phyloP scores from a whole-genome alignment of 2,888 invertebrate species.

The Ctenicera cuprea region DNA sequence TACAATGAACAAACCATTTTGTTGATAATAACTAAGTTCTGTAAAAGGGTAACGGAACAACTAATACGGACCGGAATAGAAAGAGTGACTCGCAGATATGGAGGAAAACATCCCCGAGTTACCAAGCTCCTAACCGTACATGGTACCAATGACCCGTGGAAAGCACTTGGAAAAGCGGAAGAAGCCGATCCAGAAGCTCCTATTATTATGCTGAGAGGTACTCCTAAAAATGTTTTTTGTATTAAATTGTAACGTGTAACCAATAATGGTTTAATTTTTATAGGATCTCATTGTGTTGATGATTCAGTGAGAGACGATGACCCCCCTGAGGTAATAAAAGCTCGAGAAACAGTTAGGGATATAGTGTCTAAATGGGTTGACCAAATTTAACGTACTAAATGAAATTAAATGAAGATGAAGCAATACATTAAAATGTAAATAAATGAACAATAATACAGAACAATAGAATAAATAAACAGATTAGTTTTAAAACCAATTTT shows the following conservation, averaged over 20 bases:
- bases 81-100: conserved; percentile 73
- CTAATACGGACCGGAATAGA: conserved; percentile 10
- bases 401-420: too few species aligned
- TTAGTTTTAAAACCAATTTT: too few species aligned
- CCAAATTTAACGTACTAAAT: too few species aligned
- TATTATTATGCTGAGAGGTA: conserved; percentile 11
- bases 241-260: too few species aligned
- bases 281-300: conserved; percentile 35
- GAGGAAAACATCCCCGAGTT: conserved; percentile 73
- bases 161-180: conserved; percentile 73
- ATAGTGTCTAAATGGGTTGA: conserved; percentile 36
- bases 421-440: too few species aligned
- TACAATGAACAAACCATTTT: background rate
- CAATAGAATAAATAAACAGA: too few species aligned
- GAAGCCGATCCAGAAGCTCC: conserved; percentile 60
- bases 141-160: conserved; percentile 78
- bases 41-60: conserved; percentile 10
- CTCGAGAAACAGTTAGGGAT: conserved; percentile 10
- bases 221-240: too few species aligned
- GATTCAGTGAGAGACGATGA: background rate
- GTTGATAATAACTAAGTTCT: background rate
- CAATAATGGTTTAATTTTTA: too few species aligned
- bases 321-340: conserved; percentile 18
- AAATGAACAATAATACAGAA: too few species aligned
- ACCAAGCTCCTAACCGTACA: conserved; percentile 76